Evolutionary conservation across 92 coral and sea anemone genomes (phyloP), one percentile per base, ranked within the genome.

Genomic region (Parazoanthus atlanticus): DNA sequence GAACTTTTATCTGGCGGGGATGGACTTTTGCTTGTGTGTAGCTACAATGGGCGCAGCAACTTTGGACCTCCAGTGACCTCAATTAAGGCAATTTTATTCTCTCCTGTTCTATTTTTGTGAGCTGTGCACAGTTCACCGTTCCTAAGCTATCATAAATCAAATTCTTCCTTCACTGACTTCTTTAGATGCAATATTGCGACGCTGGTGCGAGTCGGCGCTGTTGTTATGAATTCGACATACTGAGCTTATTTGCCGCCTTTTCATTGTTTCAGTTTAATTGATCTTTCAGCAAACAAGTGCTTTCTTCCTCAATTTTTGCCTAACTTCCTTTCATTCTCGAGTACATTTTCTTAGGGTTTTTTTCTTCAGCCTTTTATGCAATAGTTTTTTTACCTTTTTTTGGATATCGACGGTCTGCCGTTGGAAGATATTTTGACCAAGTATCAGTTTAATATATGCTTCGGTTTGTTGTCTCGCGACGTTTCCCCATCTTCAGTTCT

Each of bases 171-270:
- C 76, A 28, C 40, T 38, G 86, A 40, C 86, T 67, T 82, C 76
- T 64, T 82, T 82, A 64, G 34, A 66, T 83, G 86, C 86, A 49
- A 67, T 70, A 84, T 84, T 69, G 71, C 87, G 78, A 43, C 61
- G 38, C 78, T 28, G 25, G 78, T 5, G 16, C 65, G 56, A 38
- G 75, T 66, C 66, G 49, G 74, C 19, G 74, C 26, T 47, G 66
- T 23, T 67, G 61, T 84, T 84, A 84, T 70, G 41, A 71, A 26
- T 84, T 31, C 38, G 61, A 84, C 87, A 70, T 30, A 70, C 87
- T 84, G 38, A 70, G 78, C 13, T 84, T 38, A 84, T 84, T 52
- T 67, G 56, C 86, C 36, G 66, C 78, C 56, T 69, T 40, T 41
- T 67, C 76, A 82, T 84, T 84, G 87, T 70, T 41, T 67, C 54